phyloP scores from a whole-genome alignment of 1,140 invertebrate genomes.

The Cydia fagiglandana region DNA sequence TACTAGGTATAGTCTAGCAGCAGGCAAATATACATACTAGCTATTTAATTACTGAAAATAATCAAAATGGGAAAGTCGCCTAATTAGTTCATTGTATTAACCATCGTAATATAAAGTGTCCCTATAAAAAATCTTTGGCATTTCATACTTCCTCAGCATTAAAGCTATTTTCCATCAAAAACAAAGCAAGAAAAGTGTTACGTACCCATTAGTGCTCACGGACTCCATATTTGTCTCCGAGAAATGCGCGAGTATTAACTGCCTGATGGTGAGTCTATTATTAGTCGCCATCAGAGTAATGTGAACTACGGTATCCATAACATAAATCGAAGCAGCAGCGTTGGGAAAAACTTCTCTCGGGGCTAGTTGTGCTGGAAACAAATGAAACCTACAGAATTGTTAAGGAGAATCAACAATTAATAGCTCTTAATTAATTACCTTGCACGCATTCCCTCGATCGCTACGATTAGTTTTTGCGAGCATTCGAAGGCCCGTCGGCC shows the following conservation, averaged over 20 bases:
- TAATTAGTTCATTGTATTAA: too few species aligned
- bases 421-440: conserved; percentile 68
- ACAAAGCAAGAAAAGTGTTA: neutral
- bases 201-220: neutral
- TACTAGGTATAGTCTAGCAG: too few species aligned
- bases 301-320: conserved; percentile 19
- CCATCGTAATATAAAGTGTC: too few species aligned
- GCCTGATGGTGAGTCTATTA: conserved; percentile 3
- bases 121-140: neutral
- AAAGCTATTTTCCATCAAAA: neutral
- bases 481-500: conserved; percentile 13
- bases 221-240: conserved; percentile 15
- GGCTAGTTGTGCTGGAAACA: conserved; percentile 15
- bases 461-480: conserved; percentile 45
- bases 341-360: conserved; percentile 35
- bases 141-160: neutral
- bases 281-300: conserved; percentile 15
- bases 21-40: too few species aligned
- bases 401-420: conserved; percentile 64
- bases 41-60: too few species aligned
- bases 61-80: too few species aligned
- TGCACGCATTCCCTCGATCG: conserved; percentile 43
- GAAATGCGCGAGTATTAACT: neutral
- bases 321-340: conserved; percentile 32
- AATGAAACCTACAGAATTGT: conserved; percentile 44